Conservation (phyloP, 1,140 invertebrate genomes). For the Campoletis sonorensis region DNA sequence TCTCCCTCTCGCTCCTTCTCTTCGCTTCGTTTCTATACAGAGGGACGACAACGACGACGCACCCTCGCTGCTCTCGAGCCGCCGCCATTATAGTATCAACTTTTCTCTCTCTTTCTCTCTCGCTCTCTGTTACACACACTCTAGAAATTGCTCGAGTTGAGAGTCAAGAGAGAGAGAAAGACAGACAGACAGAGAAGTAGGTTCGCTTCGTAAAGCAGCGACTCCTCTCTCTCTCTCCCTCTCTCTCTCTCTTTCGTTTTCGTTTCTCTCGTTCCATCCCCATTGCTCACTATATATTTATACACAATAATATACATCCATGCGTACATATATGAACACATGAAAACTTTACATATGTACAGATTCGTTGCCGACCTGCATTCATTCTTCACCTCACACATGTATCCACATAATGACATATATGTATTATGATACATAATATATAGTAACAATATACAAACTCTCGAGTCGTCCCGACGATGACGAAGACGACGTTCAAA, state of each 20-base stretch:
- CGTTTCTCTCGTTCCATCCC: conserved; percentile 44
- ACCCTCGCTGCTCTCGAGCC: conserved; percentile 50
- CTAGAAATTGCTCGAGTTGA: conserved; percentile 43
- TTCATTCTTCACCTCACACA: conserved; percentile 66
- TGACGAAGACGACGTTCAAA: conserved; percentile 53
- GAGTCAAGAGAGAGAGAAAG: conserved; percentile 11
- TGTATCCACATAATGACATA: neutral
- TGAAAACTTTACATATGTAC: no score
- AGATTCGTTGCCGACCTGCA: conserved; percentile 66
- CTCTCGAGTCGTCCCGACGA: conserved; percentile 51
- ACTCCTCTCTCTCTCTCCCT: no score
- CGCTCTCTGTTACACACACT: conserved; percentile 36
- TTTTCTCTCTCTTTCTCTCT: no score
- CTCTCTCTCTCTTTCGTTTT: no score
- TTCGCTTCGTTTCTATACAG: conserved; percentile 49
- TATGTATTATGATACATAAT: conserved; percentile 7
- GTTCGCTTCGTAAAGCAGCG: neutral
- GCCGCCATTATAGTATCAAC: conserved; percentile 46
- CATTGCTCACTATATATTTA: neutral
- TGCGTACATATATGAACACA: neutral
- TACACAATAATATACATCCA: conserved; percentile 17
- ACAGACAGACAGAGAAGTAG: neutral
- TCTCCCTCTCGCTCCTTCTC: conserved; percentile 56
- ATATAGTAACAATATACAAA: conserved; percentile 51
- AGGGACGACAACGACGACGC: conserved; percentile 39